phyloP scores from a whole-genome alignment of 2,113 vertebrate genomes.

The Eurypyga helias region DNA sequence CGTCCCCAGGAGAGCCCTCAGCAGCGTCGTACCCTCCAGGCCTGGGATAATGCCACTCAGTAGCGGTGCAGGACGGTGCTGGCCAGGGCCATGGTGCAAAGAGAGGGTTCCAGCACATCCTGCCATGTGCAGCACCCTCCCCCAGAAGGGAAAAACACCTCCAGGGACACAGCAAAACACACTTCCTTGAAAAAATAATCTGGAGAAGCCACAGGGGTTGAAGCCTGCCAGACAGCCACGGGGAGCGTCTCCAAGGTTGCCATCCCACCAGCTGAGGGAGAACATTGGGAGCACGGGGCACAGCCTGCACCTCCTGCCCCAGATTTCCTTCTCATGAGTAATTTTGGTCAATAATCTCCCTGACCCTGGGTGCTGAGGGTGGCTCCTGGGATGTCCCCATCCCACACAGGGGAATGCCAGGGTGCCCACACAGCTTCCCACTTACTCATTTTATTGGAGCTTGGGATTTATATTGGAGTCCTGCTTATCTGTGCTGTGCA shows the following conservation, averaged over 20 bases:
- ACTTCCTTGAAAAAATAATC: neutral
- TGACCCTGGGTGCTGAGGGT: neutral
- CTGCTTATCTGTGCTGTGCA: fast-evolving
- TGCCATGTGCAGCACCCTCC: neutral
- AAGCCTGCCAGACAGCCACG: fast-evolving
- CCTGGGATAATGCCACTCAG: neutral
- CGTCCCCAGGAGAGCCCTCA: neutral
- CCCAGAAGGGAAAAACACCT: neutral
- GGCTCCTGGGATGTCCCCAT: neutral
- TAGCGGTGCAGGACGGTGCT: fast-evolving
- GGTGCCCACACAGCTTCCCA: neutral
- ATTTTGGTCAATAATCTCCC: neutral
- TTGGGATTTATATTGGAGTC: neutral
- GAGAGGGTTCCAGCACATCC: neutral
- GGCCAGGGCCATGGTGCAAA: fast-evolving
- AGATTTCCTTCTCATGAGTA: neutral
- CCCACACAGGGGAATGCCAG: neutral
- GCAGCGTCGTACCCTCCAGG: fast-evolving
- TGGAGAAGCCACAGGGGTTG: neutral
- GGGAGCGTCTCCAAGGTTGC: neutral
- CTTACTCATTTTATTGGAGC: neutral
- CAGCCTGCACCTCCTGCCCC: neutral
- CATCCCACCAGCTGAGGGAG: neutral
- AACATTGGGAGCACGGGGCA: fast-evolving
- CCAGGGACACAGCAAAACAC: neutral